These are phyloP conservation scores for Callithrix jacchus DNA, from an alignment of 2,113 vertebrate species.

Conservation along the genomic window DNA sequence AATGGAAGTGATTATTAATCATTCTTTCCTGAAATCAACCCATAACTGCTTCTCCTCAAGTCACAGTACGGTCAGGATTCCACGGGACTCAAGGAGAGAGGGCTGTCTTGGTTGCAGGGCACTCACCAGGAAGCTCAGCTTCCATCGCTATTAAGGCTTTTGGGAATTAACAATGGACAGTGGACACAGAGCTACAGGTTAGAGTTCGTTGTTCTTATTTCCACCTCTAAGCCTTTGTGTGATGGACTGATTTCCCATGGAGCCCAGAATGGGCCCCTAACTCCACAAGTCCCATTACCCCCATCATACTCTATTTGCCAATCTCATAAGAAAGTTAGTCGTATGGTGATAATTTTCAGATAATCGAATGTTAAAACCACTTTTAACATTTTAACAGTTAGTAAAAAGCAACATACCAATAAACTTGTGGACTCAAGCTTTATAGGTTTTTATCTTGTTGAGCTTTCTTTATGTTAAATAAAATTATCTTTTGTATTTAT, in stretches of 20 bases:
- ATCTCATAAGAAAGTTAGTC: neutral
- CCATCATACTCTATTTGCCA: neutral
- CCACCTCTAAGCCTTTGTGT: neutral
- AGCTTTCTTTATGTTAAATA: neutral
- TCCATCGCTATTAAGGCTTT: neutral
- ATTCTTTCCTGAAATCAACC: slow-evolving; percentile 31
- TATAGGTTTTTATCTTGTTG: neutral
- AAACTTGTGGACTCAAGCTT: neutral
- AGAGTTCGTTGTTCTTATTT: neutral
- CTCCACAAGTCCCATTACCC: neutral
- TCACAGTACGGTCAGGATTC: neutral
- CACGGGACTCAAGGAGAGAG: neutral
- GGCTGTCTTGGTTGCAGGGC: neutral
- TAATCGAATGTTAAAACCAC: neutral
- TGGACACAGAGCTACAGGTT: neutral
- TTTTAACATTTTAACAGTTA: neutral
- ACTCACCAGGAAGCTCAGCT: neutral
- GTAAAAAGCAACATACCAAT: neutral
- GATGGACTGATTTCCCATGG: neutral
- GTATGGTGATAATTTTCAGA: neutral
- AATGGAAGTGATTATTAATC: slow-evolving; percentile 53
- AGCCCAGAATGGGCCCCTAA: neutral
- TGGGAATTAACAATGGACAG: neutral
- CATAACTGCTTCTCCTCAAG: slow-evolving; percentile 33
- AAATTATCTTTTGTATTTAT: neutral